Evolutionary conservation across 2,113 vertebrate species (phyloP).

Genomic region (Sakesphorus luctuosus): DNA sequence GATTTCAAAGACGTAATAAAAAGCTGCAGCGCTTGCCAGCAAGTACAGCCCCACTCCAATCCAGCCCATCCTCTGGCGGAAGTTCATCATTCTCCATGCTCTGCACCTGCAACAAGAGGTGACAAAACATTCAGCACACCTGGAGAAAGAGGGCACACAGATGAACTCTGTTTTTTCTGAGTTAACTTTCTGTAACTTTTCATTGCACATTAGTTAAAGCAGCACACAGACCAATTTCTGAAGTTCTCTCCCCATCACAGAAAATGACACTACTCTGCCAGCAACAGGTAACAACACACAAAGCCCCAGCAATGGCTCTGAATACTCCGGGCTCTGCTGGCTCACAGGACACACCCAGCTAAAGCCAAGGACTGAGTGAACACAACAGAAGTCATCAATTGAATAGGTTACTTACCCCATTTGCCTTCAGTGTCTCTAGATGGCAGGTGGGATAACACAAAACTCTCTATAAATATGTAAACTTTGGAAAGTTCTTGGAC

Average conservation of each 20-base stretch:
- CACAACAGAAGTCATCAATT: neutral
- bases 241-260: neutral
- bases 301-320: neutral
- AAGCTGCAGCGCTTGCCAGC: slow-evolving; percentile 84
- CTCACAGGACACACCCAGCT: neutral
- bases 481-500: neutral
- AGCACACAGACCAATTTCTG: neutral
- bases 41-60: slow-evolving; percentile 90
- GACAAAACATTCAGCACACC: neutral
- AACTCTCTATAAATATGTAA: neutral
- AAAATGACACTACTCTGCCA: neutral
- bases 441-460: neutral
- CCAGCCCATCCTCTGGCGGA: slow-evolving; percentile 99
- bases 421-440: neutral
- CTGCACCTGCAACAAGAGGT: slow-evolving; percentile 72
- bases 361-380: neutral
- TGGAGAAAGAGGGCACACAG: neutral
- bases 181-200: neutral
- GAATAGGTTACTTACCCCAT: neutral
- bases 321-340: neutral
- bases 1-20: slow-evolving; percentile 95
- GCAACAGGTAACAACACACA: neutral
- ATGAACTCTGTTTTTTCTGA: neutral
- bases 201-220: neutral
- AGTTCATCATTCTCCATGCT: slow-evolving; percentile 99